Evolutionary conservation across 2,888 invertebrate genomes (phyloP).

Genomic region (Hydroisotoma schaefferi): DNA sequence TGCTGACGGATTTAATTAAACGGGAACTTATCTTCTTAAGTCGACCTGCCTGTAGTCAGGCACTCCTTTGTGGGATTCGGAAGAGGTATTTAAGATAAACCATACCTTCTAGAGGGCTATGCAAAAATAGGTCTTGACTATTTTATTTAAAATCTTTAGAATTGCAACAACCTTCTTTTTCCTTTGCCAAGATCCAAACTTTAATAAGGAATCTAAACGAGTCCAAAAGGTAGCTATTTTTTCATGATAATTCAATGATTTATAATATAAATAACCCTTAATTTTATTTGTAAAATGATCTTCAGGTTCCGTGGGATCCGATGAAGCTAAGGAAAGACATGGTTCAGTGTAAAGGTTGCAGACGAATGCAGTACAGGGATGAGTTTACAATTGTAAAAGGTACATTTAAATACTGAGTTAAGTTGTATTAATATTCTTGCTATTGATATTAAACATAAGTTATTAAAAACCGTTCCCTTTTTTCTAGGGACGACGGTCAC

Average conservation of each 20-base stretch:
- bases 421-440: not conserved
- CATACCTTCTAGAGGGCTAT: too few species aligned
- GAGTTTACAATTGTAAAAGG: constrained; percentile 42
- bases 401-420: not conserved
- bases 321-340: constrained; percentile 45
- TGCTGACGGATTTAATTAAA: constrained; percentile 27
- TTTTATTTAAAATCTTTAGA: constrained; percentile 17
- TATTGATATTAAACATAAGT: too few species aligned
- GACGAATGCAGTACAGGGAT: constrained; percentile 41
- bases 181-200: constrained; percentile 41
- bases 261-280: too few species aligned
- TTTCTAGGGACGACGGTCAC: constrained; percentile 39
- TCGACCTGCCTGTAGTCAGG: constrained; percentile 65
- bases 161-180: constrained; percentile 40
- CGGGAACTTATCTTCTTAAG: constrained; percentile 48
- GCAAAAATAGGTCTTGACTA: too few species aligned
- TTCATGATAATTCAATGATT: too few species aligned
- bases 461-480: too few species aligned
- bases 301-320: constrained; percentile 41
- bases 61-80: constrained; percentile 22
- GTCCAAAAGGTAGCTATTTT: constrained; percentile 1
- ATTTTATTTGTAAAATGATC: not conserved
- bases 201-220: constrained; percentile 42
- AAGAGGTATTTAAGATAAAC: too few species aligned
- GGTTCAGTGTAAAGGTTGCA: constrained; percentile 45